Evolutionary conservation across 2,888 invertebrate genomes (phyloP).

Genomic region (Ophraella communa): DNA sequence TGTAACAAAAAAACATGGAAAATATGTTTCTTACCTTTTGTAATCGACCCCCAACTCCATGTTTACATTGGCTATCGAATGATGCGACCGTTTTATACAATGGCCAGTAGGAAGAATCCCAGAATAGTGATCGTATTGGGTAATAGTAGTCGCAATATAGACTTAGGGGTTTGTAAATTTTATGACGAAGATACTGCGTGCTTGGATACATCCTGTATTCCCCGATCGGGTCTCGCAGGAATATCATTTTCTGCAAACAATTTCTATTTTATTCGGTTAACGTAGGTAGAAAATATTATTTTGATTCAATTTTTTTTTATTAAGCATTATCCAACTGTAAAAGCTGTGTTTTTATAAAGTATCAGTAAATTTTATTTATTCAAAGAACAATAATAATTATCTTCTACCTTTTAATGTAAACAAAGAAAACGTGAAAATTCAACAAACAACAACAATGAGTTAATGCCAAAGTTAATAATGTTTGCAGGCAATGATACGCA

Average conservation of each 20-base stretch:
- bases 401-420: too few relatives aligned
- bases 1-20: too few relatives aligned
- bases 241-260: constrained; percentile 56
- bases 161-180: constrained; percentile 48
- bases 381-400: too few relatives aligned
- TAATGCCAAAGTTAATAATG: constrained; percentile 26
- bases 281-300: too few relatives aligned
- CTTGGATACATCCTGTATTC: constrained; percentile 43
- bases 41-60: constrained; percentile 36
- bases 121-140: constrained; percentile 44
- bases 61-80: constrained; percentile 36
- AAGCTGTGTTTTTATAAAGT: too few relatives aligned
- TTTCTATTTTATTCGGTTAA: too few relatives aligned
- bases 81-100: constrained; percentile 40
- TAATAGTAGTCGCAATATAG: constrained; percentile 49
- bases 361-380: too few relatives aligned
- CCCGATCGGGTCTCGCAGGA: constrained; percentile 51
- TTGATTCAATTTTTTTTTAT: too few relatives aligned
- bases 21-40: constrained; percentile 47
- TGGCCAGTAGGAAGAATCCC: constrained; percentile 47
- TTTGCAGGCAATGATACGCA: constrained; percentile 23
- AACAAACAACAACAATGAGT: constrained; percentile 12
- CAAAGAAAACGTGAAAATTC: too few relatives aligned
- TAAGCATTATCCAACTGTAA: too few relatives aligned
- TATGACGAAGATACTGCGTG: constrained; percentile 40